Conservation (phyloP, 2,797 vertebrate species). For the Cichlasoma orientale region DNA sequence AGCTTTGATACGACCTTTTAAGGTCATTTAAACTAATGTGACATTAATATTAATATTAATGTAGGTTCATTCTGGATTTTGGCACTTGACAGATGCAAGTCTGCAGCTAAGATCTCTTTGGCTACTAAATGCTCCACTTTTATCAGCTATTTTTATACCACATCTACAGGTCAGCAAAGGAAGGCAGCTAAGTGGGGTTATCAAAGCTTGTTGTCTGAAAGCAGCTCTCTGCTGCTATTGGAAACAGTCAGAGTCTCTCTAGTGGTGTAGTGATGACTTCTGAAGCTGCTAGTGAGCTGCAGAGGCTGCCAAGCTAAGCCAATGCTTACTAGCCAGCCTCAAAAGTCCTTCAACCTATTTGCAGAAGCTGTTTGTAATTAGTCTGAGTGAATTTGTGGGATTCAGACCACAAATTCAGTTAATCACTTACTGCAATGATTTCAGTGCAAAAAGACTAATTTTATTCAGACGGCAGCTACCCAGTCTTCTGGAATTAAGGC, state of each 20-base stretch:
- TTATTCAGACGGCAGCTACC: not conserved
- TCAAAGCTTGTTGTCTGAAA: not conserved
- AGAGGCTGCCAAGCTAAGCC: not conserved
- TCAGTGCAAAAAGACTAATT: not conserved
- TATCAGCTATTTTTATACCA: not conserved
- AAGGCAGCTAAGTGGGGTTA: not conserved
- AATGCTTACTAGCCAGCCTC: not conserved
- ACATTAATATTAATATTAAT: not conserved
- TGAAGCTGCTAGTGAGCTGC: not conserved
- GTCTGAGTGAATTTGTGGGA: not conserved
- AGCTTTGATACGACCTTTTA: not conserved
- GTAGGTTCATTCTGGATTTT: not conserved
- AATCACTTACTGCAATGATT: not conserved
- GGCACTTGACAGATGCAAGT: not conserved
- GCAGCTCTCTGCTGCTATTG: not conserved
- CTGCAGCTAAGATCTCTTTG: not conserved
- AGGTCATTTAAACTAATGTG: not conserved
- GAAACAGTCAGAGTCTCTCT: not conserved
- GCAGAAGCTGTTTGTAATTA: not conserved
- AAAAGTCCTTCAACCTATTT: not conserved
- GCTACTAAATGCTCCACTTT: not conserved
- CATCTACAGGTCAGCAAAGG: not conserved
- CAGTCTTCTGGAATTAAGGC: not conserved
- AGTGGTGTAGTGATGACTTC: not conserved
- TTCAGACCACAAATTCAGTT: not conserved